Evolutionary conservation across 2,113 vertebrate species (phyloP), one percentile per base, ranked within the genome.

Genomic region (Tenrec ecaudatus): DNA sequence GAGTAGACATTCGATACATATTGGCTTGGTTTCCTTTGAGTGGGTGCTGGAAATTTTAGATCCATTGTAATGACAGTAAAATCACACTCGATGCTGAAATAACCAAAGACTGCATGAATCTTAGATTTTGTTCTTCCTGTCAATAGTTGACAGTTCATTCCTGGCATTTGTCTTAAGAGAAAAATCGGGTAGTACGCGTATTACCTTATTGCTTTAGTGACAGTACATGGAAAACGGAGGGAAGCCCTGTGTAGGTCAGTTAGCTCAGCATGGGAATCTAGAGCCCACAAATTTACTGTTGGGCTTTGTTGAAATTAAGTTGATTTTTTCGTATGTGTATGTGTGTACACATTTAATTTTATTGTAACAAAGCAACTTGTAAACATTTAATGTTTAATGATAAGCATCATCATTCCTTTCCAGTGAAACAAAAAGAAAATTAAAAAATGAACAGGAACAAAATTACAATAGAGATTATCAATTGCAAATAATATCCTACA

Each of bases 211-310:
- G 22, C 25, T 47, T 31, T 43, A 29, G 15, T 38, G 22, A 31
- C 25, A 57, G 38, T 4, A 16, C 47, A 2, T 2, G 11, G 40
- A 27, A 40, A 58, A 31, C 8, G 10, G 17, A 20, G 40, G 20
- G n/a, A 29, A 12, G 3, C 15, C 17, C 58, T 60, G 33, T 75
- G 7, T 6, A 33, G 83, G 16, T 91, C 25, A 22, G 64, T 82
- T 20, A 38, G 57, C 27, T 33, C 12, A 16, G 77, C 53, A 14
- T 4, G 0, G 38, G 15, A 19, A 25, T 78, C 11, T 3, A 15
- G 22, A 12, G 23, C 27, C 2, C 0, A 57, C 31, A 0, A 0
- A 75, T 57, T 29, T 2, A 0, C 33, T n/a, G 29, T 73, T 53
- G 33, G 2, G 14, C 25, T 92, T 77, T 53, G 31, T 47, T 75